Percentiles rank a stretch among this genome's conserved stretches.
Conservation (phyloP, 2,888 invertebrate genomes). For the Drosophila anceps region DNA sequence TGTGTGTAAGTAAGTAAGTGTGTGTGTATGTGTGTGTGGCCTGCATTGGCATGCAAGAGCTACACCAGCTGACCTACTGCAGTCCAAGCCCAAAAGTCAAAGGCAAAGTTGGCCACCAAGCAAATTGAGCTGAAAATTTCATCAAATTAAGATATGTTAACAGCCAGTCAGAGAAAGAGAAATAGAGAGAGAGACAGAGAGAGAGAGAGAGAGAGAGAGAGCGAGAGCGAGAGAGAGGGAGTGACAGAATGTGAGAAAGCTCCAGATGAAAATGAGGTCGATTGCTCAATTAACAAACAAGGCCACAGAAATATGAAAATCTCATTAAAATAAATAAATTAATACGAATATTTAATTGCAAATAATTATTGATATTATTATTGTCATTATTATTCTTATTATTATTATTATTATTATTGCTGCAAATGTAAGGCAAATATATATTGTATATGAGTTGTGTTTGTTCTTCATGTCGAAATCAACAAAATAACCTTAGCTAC, state of each 20-base stretch:
- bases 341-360: too few species aligned
- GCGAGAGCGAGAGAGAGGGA: not conserved
- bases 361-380: not conserved
- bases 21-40: not conserved
- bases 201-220: not conserved
- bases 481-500: not conserved
- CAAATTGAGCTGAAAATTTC: slow-evolving; percentile 19
- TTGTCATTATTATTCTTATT: not conserved
- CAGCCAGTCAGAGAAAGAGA: not conserved
- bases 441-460: not conserved
- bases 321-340: slow-evolving; percentile 1
- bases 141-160: slow-evolving; percentile 15
- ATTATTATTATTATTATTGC: not conserved
- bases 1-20: too few species aligned
- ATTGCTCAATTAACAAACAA: not conserved
- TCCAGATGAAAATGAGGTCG: not conserved
- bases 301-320: slow-evolving; percentile 1
- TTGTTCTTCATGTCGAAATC: too few species aligned
- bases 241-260: not conserved
- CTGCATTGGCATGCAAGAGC: slow-evolving; percentile 5
- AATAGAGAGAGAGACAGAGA: not conserved
- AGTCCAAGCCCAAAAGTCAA: slow-evolving; percentile 29
- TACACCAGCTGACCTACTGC: slow-evolving; percentile 24
- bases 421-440: not conserved
- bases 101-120: slow-evolving; percentile 24